phyloP scores from a whole-genome alignment of 2,113 vertebrate genomes.

The Hydropotes inermis region DNA sequence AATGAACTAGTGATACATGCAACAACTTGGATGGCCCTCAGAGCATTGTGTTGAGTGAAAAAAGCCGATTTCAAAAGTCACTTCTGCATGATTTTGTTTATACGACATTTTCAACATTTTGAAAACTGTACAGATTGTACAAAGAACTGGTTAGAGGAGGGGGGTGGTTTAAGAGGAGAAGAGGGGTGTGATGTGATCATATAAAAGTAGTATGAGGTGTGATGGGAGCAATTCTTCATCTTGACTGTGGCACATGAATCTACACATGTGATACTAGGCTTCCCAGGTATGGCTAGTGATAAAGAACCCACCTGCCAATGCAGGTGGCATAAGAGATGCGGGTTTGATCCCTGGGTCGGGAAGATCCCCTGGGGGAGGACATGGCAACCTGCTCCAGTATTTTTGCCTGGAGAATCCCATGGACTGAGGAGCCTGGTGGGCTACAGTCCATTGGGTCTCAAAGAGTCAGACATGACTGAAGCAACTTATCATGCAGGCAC shows the following conservation, averaged over 20 bases:
- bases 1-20: not conserved
- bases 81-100: not conserved
- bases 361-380: not conserved
- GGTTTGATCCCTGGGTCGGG: not conserved
- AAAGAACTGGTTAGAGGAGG: not conserved
- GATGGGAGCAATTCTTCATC: not conserved
- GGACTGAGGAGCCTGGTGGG: not conserved
- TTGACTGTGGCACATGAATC: not conserved
- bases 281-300: not conserved
- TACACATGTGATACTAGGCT: not conserved
- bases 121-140: not conserved
- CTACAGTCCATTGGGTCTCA: not conserved
- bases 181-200: not conserved
- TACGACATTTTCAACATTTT: not conserved
- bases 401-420: not conserved
- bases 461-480: not conserved
- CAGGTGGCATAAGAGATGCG: not conserved
- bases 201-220: not conserved
- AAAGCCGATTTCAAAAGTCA: slow-evolving; percentile 19
- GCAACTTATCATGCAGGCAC: not conserved
- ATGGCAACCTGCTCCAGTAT: not conserved
- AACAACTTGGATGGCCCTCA: not conserved
- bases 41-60: not conserved
- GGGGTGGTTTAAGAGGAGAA: not conserved
- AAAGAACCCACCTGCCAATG: not conserved